A percentile compares a stretch with the other conserved stretches of the same genome.
phyloP scores from a whole-genome alignment of 2,797 vertebrate species.

The Babyrousa celebensis region DNA sequence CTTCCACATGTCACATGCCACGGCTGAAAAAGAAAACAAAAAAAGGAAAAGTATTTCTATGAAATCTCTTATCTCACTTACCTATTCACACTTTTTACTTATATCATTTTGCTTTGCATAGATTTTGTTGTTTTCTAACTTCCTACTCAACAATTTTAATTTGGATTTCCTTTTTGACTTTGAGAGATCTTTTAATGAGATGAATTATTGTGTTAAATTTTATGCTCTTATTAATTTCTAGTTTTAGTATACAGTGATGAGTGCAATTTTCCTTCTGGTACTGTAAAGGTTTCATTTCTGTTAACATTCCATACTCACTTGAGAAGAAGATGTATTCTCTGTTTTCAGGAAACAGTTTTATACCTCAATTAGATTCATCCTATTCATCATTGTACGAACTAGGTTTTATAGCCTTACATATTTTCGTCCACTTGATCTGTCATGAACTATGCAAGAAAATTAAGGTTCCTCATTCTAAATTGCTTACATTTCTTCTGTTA shows the following conservation, averaged over 20 bases:
- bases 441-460: slow-evolving; percentile 19
- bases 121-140: slow-evolving; percentile 5
- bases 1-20: too few species aligned
- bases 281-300: not conserved
- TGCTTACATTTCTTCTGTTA: not conserved
- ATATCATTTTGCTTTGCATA: slow-evolving; percentile 32
- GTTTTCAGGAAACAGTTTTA: slow-evolving; percentile 9
- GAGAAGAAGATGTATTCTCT: not conserved
- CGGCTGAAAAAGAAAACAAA: too few species aligned
- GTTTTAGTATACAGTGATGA: not conserved
- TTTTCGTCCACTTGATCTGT: slow-evolving; percentile 37
- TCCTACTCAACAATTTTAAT: not conserved
- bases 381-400: slow-evolving; percentile 13
- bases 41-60: not conserved
- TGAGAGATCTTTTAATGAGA: not conserved
- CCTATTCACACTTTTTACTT: not conserved
- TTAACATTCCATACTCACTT: not conserved
- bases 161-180: not conserved
- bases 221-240: not conserved
- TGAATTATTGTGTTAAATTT: not conserved
- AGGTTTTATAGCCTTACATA: not conserved
- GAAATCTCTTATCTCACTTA: not conserved
- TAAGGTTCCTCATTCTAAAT: not conserved
- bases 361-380: not conserved
- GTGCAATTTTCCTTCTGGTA: not conserved